phyloP scores from a whole-genome alignment of 2,888 invertebrate species.

The Papilio protenor region DNA sequence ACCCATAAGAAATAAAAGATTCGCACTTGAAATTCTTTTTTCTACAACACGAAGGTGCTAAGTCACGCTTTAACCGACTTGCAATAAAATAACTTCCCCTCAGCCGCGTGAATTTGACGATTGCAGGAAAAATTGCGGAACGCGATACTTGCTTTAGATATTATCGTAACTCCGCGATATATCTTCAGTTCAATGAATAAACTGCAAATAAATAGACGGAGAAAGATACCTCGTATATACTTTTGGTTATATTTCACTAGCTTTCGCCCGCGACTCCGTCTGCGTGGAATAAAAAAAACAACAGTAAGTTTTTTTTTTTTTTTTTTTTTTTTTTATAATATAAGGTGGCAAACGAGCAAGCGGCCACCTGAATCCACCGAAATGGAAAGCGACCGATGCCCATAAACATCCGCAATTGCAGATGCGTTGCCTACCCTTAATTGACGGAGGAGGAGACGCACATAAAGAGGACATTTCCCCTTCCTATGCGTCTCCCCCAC shows the following conservation, averaged over 20 bases:
- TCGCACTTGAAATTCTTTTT: slow-evolving; percentile 49
- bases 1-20: slow-evolving; percentile 47
- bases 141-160: slow-evolving; percentile 11
- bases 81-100: slow-evolving; percentile 47
- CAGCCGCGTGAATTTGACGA: slow-evolving; percentile 40
- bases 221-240: neutral
- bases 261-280: too few relatives aligned
- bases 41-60: slow-evolving; percentile 48
- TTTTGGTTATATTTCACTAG: neutral
- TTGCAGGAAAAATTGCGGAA: slow-evolving; percentile 32
- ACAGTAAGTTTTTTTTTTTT: too few relatives aligned
- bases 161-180: neutral
- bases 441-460: too few relatives aligned
- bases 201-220: neutral
- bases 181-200: neutral
- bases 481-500: too few relatives aligned
- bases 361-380: too few relatives aligned
- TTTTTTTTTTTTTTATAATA: too few relatives aligned
- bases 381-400: too few relatives aligned
- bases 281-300: too few relatives aligned
- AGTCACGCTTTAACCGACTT: slow-evolving; percentile 52
- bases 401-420: too few relatives aligned
- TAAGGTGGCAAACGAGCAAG: too few relatives aligned
- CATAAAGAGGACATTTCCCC: too few relatives aligned
- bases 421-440: too few relatives aligned